Evolutionary conservation across 2,113 vertebrate genomes (phyloP), one percentile per base, ranked within the genome.

Genomic region (Chroicocephalus ridibundus): DNA sequence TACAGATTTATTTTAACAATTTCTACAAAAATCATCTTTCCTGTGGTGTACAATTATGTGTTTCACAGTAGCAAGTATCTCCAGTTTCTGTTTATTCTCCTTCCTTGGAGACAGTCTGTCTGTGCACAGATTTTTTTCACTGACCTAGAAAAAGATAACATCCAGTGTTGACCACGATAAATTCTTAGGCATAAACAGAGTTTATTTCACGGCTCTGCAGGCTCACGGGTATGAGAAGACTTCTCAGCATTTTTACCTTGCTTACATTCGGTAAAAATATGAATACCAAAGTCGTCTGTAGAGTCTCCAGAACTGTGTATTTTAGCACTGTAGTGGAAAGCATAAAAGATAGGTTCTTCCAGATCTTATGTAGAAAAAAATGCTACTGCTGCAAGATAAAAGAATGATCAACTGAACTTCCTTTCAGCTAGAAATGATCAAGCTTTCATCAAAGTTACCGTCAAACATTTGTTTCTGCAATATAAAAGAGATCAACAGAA

Each of bases 11-110:
- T 54, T 85, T 74, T 82, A 88, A 47, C 68, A 83, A 3, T 85
- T 90, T 97, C 57, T 77, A 36, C 52, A 82, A 31, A 0, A 4
- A 74, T 74, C 72, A 38, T 75, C 46, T 86, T 81, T 86, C 81
- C 90, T 91, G 70, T 44, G 60, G 77, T 83, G 86, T 86, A 97
- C 83, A 96, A 31, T 94, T 96, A 93, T 22, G 10, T 68, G 34
- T 93, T 97, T 90, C 74, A 89, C 70, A 64, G 62, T 57, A 75
- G 58, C 42, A 49, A 71, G 34, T 66, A 24, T 85, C 44, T 85
- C 68, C 80, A 84, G 36, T 88, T 91, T 82, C 61, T 70, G 69
- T 94, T 96, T 86, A 52, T 93, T 86, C 72, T 93, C 27, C 42
- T 95, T 95, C n/a, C 52, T 90, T 64, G 24, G 44, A 87, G 21